Conservation (phyloP, 2,797 vertebrate species). For the Chrysolophus pictus region DNA sequence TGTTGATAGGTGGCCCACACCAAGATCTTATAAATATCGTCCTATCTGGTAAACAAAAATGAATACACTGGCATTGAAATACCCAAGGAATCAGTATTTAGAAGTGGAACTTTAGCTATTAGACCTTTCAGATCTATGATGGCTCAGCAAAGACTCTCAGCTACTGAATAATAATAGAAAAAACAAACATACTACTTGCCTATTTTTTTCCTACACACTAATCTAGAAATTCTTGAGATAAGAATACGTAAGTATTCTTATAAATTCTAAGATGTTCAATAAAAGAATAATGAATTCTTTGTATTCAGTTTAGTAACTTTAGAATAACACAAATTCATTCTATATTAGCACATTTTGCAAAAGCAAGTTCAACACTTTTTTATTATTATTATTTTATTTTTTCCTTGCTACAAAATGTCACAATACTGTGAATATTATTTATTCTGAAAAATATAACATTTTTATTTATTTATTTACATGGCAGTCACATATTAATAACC, state of each 20-base stretch:
- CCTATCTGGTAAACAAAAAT: background rate
- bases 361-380: background rate
- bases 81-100: background rate
- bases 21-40: background rate
- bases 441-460: background rate
- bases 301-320: background rate
- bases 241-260: background rate
- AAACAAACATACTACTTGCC: rapidly evolving
- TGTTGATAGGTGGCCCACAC: background rate
- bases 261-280: too few species aligned
- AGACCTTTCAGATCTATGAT: background rate
- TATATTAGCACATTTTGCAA: background rate
- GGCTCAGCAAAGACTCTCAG: background rate
- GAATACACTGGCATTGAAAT: background rate
- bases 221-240: background rate
- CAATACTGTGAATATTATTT: background rate
- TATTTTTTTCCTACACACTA: background rate
- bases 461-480: background rate
- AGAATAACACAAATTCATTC: background rate
- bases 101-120: background rate
- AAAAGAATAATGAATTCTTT: background rate
- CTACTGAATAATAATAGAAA: background rate
- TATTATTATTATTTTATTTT: background rate
- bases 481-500: background rate
- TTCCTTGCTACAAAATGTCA: background rate